A percentile compares a stretch with the other conserved stretches of the same genome.
These are phyloP conservation scores for Oryzias sinensis DNA, from an alignment of 2,797 vertebrate species.

Conservation along the genomic window DNA sequence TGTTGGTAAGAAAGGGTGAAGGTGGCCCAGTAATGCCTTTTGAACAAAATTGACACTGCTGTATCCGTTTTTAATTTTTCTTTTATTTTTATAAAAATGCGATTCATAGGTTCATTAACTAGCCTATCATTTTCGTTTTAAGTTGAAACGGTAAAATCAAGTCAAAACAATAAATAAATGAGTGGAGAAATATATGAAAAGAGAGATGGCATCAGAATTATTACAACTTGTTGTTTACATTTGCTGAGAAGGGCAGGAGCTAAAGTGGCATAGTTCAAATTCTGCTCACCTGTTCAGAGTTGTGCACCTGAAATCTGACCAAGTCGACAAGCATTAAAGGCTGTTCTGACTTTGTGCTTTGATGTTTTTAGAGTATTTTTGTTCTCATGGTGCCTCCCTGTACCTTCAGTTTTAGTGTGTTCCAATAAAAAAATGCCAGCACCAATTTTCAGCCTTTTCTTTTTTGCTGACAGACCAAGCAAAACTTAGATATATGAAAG, in stretches of 20 bases:
- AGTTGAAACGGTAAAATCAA: constrained; percentile 60
- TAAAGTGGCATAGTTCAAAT: constrained; percentile 18
- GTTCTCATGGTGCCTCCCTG: constrained; percentile 7
- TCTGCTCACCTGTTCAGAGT: constrained; percentile 20
- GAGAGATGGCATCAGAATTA: constrained; percentile 69
- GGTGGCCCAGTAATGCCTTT: constrained; percentile 59
- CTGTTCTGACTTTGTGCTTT: constrained; percentile 41
- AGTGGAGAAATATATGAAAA: constrained; percentile 71
- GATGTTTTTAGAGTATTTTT: constrained; percentile 18
- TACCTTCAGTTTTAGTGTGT: no score
- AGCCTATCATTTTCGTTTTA: constrained; percentile 72
- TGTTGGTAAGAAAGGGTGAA: constrained; percentile 51
- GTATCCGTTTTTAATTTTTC: constrained; percentile 38
- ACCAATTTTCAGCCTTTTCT: neutral
- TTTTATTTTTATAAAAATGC: constrained; percentile 16
- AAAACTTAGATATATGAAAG: no score
- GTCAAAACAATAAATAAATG: constrained; percentile 78
- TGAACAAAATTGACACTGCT: constrained; percentile 57
- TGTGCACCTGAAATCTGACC: constrained; percentile 32
- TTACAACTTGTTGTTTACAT: constrained; percentile 25
- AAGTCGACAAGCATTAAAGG: constrained; percentile 43
- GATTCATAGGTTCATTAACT: constrained; percentile 69
- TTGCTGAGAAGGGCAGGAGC: constrained; percentile 34
- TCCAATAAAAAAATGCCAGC: no score
- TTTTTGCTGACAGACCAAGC: neutral